Base-by-base conservation (phyloP, 2,113 vertebrate genomes). In the Gobius niger region DNA sequence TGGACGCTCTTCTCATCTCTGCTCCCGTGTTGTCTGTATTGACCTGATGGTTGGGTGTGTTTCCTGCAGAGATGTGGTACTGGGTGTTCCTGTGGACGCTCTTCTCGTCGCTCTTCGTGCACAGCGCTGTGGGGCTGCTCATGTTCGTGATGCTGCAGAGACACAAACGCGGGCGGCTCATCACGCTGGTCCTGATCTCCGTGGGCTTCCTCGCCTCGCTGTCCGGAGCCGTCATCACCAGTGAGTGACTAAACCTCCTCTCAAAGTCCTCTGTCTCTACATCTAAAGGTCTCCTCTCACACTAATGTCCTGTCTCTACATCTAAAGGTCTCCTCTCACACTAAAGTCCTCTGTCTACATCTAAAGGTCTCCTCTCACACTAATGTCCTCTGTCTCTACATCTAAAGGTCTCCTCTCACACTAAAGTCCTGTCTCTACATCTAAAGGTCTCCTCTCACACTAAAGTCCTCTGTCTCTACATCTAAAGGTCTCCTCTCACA, bases 11-110 rank as follows among this genome's bases (percentile, higher is more conserved):
- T 10, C 10, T 46, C 44, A 5, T 46, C 44, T 10, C 44, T 46
- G 8, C 0, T 53, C 14, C n/a, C n/a, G n/a, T n/a, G n/a, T 47
- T 44, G n/a, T 14, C 34, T 60, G 49, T 47, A 12, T 2, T 70
- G 72, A 5, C 85, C 13, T 60, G 47, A 73, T 15, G 3, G 24
- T 34, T 2, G 24, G 24, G 3, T 24, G 1, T 24, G 5, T 4
- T 86, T 76, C 85, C 65, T 81, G 73, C 95, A 99, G 97, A 99
- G 91, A 99, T 99, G 98, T 99, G 98, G 96, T 98, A 99, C 93
- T 99, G 97, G 96, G 94, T 99, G 87, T 99, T 99, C 92, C 96
- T 99, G 68, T 99, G 98, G 97, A 96, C 95, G 81, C 96, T 99
- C 82, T 99, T 99, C 95, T 99, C 96, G 70, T 98, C 97, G 63